These are phyloP conservation scores for Agrochola litura DNA, from an alignment of 2,888 invertebrate species.

Conservation along the genomic window DNA sequence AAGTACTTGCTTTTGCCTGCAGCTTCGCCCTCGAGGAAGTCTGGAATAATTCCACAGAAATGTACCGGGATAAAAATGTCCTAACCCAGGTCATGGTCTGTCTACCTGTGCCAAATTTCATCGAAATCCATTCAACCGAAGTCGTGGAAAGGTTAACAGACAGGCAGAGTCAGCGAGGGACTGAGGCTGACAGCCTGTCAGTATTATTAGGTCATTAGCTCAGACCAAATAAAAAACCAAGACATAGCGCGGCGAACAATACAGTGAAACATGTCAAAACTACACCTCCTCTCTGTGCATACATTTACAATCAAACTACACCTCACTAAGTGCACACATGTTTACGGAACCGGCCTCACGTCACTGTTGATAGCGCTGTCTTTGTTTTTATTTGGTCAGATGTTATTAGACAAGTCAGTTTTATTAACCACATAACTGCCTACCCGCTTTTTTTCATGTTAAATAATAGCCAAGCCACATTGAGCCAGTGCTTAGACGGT, in stretches of 20 bases:
- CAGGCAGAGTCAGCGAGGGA: no score
- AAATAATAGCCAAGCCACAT: neutral
- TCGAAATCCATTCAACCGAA: no score
- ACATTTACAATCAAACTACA: no score
- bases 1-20: neutral
- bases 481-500: neutral
- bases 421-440: neutral
- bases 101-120: neutral
- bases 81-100: neutral
- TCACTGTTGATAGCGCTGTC: no score
- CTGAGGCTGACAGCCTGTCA: constrained; percentile 1
- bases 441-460: neutral
- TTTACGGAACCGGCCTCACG: no score
- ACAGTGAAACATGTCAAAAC: no score
- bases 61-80: neutral
- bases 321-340: no score
- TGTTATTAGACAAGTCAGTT: neutral
- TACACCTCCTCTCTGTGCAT: no score
- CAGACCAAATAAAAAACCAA: no score
- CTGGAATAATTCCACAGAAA: neutral
- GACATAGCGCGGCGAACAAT: no score
- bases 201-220: neutral
- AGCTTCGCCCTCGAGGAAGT: neutral
- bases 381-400: no score
- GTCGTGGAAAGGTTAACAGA: no score